phyloP scores from a whole-genome alignment of 2,797 vertebrate species.

The Sylvilagus floridanus region DNA sequence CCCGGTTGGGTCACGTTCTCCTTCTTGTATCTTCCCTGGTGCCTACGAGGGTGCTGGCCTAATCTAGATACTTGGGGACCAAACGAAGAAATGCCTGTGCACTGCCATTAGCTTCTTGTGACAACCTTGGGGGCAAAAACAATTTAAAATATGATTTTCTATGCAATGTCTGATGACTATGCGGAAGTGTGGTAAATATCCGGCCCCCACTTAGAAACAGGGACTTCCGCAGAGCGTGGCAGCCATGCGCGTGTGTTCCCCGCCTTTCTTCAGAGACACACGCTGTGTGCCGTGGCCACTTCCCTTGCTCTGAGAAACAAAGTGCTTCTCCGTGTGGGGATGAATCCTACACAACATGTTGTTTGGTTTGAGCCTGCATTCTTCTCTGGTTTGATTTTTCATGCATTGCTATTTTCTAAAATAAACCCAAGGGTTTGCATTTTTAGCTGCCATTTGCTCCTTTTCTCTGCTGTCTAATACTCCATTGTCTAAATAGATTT shows the following conservation, averaged over 20 bases:
- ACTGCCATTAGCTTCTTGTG: background rate
- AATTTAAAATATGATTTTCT: background rate
- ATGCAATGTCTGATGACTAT: background rate
- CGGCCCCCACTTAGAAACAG: background rate
- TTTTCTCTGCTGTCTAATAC: background rate
- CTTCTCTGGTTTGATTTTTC: constrained; percentile 5
- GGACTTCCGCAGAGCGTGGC: background rate
- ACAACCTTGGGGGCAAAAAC: background rate
- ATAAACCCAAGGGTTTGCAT: background rate
- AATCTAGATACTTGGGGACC: background rate
- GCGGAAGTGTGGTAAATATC: background rate
- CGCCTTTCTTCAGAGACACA: background rate
- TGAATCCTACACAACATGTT: background rate
- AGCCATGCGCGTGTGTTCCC: background rate
- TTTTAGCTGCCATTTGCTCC: background rate
- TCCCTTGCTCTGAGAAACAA: background rate
- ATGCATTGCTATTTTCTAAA: background rate
- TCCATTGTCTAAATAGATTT: background rate
- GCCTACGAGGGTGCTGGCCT: background rate
- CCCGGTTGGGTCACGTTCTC: background rate
- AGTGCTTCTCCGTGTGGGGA: background rate
- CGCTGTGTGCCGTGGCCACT: background rate
- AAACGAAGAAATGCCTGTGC: background rate
- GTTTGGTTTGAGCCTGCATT: background rate
- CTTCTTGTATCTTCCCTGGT: background rate